Conservation (phyloP, 2,888 invertebrate species). For the Oeneis ivallda region DNA sequence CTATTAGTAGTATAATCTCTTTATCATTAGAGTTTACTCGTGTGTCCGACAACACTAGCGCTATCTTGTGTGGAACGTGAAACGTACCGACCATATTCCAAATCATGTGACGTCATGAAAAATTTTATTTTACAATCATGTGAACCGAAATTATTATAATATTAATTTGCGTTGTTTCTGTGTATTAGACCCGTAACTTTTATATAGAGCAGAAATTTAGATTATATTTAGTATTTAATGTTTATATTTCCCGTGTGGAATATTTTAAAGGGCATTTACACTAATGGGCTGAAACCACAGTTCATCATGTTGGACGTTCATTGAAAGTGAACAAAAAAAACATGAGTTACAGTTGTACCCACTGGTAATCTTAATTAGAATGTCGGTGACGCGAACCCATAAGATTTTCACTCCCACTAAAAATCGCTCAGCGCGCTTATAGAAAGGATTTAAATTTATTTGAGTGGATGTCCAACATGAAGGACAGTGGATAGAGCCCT, state of each 20-base stretch:
- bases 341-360: too few species aligned
- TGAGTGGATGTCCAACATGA: not conserved
- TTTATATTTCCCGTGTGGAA: conserved; percentile 63
- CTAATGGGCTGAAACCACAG: conserved; percentile 26
- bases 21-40: conserved; percentile 64
- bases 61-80: conserved; percentile 19
- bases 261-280: conserved; percentile 74
- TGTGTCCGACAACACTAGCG: conserved; percentile 36
- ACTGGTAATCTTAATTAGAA: too few species aligned
- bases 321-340: not conserved
- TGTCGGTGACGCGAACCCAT: too few species aligned
- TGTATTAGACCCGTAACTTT: conserved; percentile 53
- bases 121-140: conserved; percentile 25
- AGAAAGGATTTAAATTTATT: not conserved
- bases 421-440: too few species aligned
- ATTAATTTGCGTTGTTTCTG: conserved; percentile 42
- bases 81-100: conserved; percentile 21
- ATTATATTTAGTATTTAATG: conserved; percentile 65
- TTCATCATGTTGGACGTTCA: conserved; percentile 1
- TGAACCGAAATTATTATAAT: conserved; percentile 19
- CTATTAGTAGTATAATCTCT: conserved; percentile 67
- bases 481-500: not conserved
- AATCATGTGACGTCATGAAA: conserved; percentile 10
- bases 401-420: not conserved
- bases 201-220: conserved; percentile 67